phyloP scores from a whole-genome alignment of 2,797 vertebrate genomes.

The Melanotaenia nigrans region DNA sequence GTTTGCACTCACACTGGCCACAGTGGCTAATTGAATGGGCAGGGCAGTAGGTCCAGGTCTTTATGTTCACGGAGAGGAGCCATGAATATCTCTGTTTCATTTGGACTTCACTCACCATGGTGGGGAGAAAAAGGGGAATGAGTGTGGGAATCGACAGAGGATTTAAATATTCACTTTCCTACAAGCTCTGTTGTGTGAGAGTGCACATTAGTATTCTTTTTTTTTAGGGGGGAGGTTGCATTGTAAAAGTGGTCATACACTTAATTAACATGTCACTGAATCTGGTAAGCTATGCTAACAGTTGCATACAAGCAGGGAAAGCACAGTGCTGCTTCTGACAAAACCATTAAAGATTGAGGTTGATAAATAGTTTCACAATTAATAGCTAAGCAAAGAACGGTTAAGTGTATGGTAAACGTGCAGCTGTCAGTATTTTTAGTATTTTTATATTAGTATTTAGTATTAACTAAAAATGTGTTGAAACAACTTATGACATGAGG shows the following conservation, averaged over 20 bases:
- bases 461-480: neutral
- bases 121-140: constrained; percentile 56
- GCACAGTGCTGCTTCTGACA: neutral
- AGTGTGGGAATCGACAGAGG: constrained; percentile 64
- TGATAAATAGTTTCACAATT: neutral
- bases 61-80: constrained; percentile 66
- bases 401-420: neutral
- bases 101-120: constrained; percentile 53
- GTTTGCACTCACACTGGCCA: constrained; percentile 60
- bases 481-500: neutral
- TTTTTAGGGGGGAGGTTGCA: neutral
- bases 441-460: neutral
- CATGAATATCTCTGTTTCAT: constrained; percentile 79
- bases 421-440: neutral
- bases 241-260: neutral
- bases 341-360: neutral
- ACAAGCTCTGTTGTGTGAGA: neutral
- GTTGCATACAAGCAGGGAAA: neutral
- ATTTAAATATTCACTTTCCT: constrained; percentile 58
- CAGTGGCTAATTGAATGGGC: constrained; percentile 76
- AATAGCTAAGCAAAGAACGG: neutral
- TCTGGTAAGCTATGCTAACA: neutral
- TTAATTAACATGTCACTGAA: neutral
- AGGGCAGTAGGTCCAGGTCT: constrained; percentile 71
- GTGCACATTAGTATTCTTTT: neutral